Evolutionary conservation across 2,113 vertebrate species (phyloP).

Genomic region (Psammodynastes pulverulentus): DNA sequence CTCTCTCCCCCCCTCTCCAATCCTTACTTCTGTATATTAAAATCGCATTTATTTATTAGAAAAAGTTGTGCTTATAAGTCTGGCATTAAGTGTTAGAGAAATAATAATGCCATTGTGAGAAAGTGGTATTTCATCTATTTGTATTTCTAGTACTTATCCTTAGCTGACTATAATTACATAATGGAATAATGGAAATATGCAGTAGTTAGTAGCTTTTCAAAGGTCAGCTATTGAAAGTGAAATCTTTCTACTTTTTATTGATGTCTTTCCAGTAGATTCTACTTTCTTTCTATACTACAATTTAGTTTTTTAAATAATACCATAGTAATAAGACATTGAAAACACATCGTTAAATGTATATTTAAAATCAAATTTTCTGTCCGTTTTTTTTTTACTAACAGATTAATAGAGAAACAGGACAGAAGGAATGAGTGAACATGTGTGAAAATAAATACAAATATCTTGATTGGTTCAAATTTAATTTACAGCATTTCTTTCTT

Average conservation of each 20-base stretch:
- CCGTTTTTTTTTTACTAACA: neutral
- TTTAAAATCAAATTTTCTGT: neutral
- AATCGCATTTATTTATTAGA: neutral
- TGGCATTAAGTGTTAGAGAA: neutral
- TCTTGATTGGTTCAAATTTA: neutral
- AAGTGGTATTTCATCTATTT: neutral
- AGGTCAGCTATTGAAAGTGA: neutral
- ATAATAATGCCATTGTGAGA: neutral
- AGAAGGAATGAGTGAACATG: neutral
- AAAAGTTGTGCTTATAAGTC: neutral
- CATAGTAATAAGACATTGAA: neutral
- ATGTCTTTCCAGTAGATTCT: neutral
- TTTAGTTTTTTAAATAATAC: neutral
- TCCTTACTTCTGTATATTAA: neutral
- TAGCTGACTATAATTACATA: slow-evolving; percentile 4
- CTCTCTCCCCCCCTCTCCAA: rapidly evolving
- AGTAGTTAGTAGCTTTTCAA: slow-evolving; percentile 2
- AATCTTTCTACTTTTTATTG: neutral
- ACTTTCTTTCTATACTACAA: neutral
- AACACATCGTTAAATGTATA: neutral
- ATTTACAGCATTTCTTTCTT: neutral
- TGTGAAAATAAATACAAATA: neutral
- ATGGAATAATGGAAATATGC: neutral
- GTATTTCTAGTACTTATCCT: slow-evolving; percentile 7
- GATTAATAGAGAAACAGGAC: neutral